Evolutionary conservation across 1,140 invertebrate species (phyloP).

Genomic region (Magallana ariakensis): DNA sequence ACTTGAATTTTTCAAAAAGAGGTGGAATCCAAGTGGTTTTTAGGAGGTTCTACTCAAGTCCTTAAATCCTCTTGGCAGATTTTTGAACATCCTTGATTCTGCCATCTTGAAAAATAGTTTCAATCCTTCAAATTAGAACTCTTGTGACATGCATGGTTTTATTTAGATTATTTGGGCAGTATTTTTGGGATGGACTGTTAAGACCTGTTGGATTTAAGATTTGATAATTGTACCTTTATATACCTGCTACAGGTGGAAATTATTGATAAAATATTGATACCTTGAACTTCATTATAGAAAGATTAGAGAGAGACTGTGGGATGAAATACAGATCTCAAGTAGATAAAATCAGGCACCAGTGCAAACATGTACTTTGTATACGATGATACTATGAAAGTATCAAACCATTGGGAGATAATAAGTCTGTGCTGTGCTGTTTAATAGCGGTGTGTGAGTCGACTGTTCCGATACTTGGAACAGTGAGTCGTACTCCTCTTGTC

Average conservation of each 20-base stretch:
- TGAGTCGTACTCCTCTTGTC: neutral
- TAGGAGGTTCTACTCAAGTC: neutral
- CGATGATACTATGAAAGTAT: slow-evolving; percentile 31
- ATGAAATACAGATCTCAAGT: slow-evolving; percentile 28
- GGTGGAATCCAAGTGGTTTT: slow-evolving; percentile 6
- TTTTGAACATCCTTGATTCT: slow-evolving; percentile 21
- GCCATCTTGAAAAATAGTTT: neutral
- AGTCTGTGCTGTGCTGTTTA: neutral
- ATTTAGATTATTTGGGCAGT: neutral
- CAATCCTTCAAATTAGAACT: slow-evolving; percentile 15
- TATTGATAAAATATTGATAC: slow-evolving; percentile 28
- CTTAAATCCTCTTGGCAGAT: slow-evolving; percentile 12
- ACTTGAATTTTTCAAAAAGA: neutral
- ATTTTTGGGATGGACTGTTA: neutral
- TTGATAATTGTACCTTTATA: neutral
- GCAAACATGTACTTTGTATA: slow-evolving; percentile 25
- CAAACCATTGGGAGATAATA: neutral
- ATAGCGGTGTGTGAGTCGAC: too few relatives aligned
- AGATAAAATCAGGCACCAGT: slow-evolving; percentile 35
- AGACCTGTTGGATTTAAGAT: neutral
- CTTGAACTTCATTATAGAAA: neutral
- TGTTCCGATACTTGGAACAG: slow-evolving; percentile 9
- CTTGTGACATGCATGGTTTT: neutral
- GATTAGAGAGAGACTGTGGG: slow-evolving; percentile 17
- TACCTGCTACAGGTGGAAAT: slow-evolving; percentile 26